phyloP scores from a whole-genome alignment of 2,888 invertebrate species.

The Dynastes tityus region DNA sequence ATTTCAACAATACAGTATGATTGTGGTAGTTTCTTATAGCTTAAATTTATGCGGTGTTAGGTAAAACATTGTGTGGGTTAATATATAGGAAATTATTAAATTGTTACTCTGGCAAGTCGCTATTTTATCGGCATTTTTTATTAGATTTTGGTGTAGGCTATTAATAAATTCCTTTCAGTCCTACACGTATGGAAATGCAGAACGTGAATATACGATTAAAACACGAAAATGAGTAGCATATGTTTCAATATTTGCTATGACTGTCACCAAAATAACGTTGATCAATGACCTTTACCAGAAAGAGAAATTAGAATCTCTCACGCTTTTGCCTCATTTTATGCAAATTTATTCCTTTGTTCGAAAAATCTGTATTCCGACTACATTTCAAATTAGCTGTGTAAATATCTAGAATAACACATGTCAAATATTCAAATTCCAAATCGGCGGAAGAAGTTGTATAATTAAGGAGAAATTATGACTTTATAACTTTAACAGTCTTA shows the following conservation, averaged over 20 bases:
- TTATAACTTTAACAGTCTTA: too few relatives aligned
- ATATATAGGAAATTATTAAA: background rate
- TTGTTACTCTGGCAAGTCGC: background rate
- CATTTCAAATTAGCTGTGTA: too few relatives aligned
- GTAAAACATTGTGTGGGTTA: background rate
- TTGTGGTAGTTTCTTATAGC: too few relatives aligned
- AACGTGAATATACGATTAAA: background rate
- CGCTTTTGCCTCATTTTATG: background rate
- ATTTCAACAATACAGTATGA: too few relatives aligned
- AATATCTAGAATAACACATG: too few relatives aligned
- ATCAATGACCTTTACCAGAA: background rate
- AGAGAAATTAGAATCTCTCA: background rate
- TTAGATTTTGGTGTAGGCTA: background rate
- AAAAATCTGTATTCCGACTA: background rate
- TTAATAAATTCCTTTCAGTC: background rate
- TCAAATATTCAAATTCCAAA: too few relatives aligned
- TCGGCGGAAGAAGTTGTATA: too few relatives aligned
- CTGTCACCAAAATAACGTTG: background rate
- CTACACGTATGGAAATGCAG: background rate
- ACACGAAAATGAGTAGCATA: background rate
- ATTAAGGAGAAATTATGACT: too few relatives aligned
- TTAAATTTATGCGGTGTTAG: too few relatives aligned
- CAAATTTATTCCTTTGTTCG: conserved; percentile 1
- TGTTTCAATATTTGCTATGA: background rate
- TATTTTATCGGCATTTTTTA: background rate